Percentiles rank a stretch among this genome's conserved stretches.
These are phyloP conservation scores for Sebastes glaucus DNA, from an alignment of 2,797 vertebrate species.

Conservation along the genomic window DNA sequence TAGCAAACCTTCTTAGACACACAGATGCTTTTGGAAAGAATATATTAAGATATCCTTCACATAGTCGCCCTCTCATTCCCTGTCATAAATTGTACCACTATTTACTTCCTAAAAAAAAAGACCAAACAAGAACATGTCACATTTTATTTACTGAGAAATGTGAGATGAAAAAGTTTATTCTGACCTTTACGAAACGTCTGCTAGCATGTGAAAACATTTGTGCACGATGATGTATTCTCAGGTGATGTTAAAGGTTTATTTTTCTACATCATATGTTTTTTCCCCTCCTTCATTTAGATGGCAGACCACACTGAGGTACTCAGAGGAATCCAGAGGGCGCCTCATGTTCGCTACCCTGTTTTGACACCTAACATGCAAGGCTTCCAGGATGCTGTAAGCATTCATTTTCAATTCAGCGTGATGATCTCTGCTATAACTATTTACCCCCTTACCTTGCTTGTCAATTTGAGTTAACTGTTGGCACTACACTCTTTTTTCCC, in stretches of 20 bases:
- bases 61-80: constrained; percentile 1
- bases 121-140: constrained; percentile 2
- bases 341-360: constrained; percentile 90
- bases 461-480: constrained; percentile 33
- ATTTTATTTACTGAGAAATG: constrained; percentile 29
- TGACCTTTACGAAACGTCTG: constrained; percentile 1
- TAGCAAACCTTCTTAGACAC: constrained; percentile 15
- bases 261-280: constrained; percentile 52
- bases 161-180: constrained; percentile 18
- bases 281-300: constrained; percentile 84
- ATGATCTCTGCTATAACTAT: background rate
- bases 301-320: constrained; percentile 94
- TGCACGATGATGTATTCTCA: constrained; percentile 33
- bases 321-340: constrained; percentile 86
- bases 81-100: constrained; percentile 30
- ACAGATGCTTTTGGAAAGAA: constrained; percentile 35
- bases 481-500: background rate
- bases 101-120: constrained; percentile 17
- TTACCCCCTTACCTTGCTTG: constrained; percentile 1
- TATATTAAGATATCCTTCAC: constrained; percentile 12
- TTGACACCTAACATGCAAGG: constrained; percentile 94
- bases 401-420: constrained; percentile 10
- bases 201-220: constrained; percentile 36
- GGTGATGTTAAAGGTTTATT: constrained; percentile 41
- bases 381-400: constrained; percentile 92